These are phyloP conservation scores for Aplysina aerophoba DNA, from an alignment of 37 sponge, comb jelly and placozoan species.

Conservation along the genomic window DNA sequence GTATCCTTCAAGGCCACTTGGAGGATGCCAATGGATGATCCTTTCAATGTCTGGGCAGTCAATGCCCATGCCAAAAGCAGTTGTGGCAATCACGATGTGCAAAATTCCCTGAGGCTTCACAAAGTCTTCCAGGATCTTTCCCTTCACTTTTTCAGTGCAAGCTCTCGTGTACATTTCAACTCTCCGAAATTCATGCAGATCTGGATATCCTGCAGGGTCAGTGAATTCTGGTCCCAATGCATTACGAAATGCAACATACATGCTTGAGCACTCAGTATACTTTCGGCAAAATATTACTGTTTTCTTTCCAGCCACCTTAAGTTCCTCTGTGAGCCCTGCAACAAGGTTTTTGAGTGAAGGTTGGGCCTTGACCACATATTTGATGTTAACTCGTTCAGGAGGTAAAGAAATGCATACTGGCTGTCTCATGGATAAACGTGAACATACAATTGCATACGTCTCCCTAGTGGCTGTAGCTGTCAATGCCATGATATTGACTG, in stretches of 20 bases:
- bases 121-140: not conserved
- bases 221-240: not conserved
- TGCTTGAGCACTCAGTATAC: not conserved
- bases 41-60: not conserved
- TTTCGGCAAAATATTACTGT: constrained; percentile 5
- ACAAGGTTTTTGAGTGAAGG: constrained; percentile 26
- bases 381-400: constrained; percentile 35
- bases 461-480: constrained; percentile 43
- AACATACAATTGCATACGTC: not conserved
- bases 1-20: not conserved
- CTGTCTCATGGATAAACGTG: constrained; percentile 27
- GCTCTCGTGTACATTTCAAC: constrained; percentile 17
- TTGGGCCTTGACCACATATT: constrained; percentile 5
- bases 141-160: not conserved
- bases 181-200: not conserved
- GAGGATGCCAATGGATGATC: not conserved
- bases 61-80: constrained; percentile 10
- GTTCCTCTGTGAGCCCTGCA: not conserved
- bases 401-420: not conserved
- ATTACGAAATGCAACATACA: not conserved
- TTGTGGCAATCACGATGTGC: not conserved
- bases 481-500: constrained; percentile 41
- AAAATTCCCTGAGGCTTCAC: not conserved
- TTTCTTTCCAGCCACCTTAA: not conserved
- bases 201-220: not conserved